phyloP scores from a whole-genome alignment of 2,888 invertebrate genomes.

The Drosophila demipolita region DNA sequence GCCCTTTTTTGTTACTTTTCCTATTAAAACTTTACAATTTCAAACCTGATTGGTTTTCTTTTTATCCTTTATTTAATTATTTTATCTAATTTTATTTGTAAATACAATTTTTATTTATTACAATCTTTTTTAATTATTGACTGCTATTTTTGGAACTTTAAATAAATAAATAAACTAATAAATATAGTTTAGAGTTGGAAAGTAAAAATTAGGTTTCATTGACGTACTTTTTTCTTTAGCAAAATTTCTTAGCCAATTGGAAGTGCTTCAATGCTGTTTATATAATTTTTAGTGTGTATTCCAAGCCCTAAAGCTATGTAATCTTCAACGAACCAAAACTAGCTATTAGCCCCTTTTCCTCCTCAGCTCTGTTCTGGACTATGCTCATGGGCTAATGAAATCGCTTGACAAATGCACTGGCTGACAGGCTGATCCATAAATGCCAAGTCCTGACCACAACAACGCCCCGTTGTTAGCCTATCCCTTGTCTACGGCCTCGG shows the following conservation, averaged over 20 bases:
- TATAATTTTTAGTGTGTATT: neutral
- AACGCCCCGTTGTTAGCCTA: slow-evolving; percentile 18
- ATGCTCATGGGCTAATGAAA: slow-evolving; percentile 45
- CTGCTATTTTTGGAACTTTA: neutral
- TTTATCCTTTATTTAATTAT: neutral
- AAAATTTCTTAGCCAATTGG: neutral
- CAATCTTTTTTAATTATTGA: neutral
- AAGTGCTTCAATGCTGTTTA: no score
- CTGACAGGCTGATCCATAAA: slow-evolving; percentile 63
- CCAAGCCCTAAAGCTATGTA: neutral
- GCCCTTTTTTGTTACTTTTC: neutral
- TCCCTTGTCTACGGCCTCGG: slow-evolving; percentile 1
- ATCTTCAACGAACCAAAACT: neutral
- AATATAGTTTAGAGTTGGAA: neutral
- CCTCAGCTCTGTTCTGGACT: neutral
- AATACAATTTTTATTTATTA: neutral
- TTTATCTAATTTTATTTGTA: neutral
- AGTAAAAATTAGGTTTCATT: neutral
- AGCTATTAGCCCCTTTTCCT: neutral
- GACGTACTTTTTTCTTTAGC: neutral
- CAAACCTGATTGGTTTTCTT: neutral
- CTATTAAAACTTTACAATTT: neutral
- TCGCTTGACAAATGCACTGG: slow-evolving; percentile 43
- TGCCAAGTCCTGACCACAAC: slow-evolving; percentile 62
- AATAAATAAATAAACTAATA: neutral